phyloP scores from a whole-genome alignment of 2,113 vertebrate species.

The Ptilonorhynchus violaceus region DNA sequence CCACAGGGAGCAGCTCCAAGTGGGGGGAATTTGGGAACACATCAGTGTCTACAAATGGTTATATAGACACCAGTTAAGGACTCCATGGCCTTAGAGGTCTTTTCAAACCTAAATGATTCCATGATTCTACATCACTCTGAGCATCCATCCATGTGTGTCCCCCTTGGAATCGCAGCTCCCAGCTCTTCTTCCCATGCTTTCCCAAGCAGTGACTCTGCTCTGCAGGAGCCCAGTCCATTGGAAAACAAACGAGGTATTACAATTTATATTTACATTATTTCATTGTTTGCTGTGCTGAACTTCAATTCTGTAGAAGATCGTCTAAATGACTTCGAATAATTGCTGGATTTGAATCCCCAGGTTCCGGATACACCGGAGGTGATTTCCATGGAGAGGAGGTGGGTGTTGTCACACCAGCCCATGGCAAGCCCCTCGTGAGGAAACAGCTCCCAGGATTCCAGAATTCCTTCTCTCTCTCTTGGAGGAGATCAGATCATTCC shows the following conservation, averaged over 20 bases:
- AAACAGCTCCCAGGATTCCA: neutral
- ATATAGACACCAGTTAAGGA: neutral
- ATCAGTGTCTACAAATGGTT: fast-evolving
- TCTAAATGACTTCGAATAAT: neutral
- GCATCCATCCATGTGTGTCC: fast-evolving
- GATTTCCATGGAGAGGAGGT: neutral
- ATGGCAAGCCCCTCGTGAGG: neutral
- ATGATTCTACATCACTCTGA: neutral
- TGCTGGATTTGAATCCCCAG: neutral
- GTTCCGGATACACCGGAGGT: neutral
- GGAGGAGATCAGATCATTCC: neutral
- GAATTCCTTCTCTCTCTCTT: neutral
- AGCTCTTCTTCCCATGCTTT: neutral
- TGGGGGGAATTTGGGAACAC: neutral
- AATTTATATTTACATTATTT: neutral
- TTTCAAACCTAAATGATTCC: neutral
- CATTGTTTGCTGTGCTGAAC: neutral
- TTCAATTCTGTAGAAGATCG: neutral
- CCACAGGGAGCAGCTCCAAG: neutral
- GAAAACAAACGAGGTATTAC: neutral
- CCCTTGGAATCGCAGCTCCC: neutral
- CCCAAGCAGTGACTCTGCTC: neutral
- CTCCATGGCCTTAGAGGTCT: neutral
- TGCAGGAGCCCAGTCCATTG: neutral
- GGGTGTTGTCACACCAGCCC: neutral